These are phyloP conservation scores for Amiota minor DNA, from an alignment of 2,888 invertebrate genomes.

Conservation along the genomic window DNA sequence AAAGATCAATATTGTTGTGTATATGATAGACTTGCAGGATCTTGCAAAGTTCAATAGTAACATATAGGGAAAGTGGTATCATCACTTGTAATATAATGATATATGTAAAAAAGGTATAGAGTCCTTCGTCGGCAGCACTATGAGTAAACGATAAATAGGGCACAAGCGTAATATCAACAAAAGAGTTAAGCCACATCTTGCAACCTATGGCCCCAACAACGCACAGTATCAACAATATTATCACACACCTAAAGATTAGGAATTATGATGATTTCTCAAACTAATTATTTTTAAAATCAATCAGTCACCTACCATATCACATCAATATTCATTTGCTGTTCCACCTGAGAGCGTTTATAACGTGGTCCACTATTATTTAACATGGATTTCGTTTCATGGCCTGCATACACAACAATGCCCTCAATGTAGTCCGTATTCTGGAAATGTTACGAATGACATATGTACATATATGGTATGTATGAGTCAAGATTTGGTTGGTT, in stretches of 20 bases:
- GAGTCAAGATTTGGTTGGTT: not conserved
- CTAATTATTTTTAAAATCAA: not conserved
- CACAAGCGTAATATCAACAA: constrained; percentile 74
- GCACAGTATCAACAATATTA: constrained; percentile 91
- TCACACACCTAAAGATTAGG: constrained; percentile 79
- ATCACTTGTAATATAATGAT: constrained; percentile 97
- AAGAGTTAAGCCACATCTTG: constrained; percentile 83
- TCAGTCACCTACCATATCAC: constrained; percentile 91
- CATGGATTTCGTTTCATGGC: constrained; percentile 98
- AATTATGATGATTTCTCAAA: not conserved
- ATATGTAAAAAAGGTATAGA: constrained; percentile 95
- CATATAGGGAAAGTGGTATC: constrained; percentile 97
- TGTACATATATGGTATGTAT: not conserved
- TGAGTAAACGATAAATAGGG: constrained; percentile 80
- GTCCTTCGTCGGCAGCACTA: constrained; percentile 82
- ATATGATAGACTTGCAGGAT: constrained; percentile 96
- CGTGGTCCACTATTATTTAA: constrained; percentile 96
- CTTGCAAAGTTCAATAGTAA: constrained; percentile 97
- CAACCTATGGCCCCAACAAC: constrained; percentile 93
- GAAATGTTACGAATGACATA: constrained; percentile 29
- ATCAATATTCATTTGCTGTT: constrained; percentile 95
- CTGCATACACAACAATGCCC: constrained; percentile 96
- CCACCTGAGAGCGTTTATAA: constrained; percentile 92
- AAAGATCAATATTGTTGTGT: constrained; percentile 90
- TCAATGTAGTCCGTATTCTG: constrained; percentile 97